Percentiles rank a stretch among this genome's conserved stretches.
These are phyloP conservation scores for Anomalospiza imberbis DNA, from an alignment of 2,797 vertebrate species.

Conservation along the genomic window DNA sequence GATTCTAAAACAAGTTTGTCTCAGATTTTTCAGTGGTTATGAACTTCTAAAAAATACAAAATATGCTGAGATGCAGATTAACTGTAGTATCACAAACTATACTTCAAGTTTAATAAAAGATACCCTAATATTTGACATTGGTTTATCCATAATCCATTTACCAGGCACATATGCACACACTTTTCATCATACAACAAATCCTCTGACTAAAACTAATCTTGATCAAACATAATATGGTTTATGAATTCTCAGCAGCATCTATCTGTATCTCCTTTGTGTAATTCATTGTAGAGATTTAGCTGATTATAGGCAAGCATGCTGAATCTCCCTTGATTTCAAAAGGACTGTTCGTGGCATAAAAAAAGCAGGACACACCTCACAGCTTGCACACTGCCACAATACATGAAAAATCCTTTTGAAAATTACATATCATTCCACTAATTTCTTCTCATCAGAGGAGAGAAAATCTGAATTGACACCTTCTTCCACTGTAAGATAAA, in stretches of 20 bases:
- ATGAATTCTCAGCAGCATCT: background rate
- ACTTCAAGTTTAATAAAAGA: background rate
- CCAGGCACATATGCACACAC: background rate
- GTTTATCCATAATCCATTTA: constrained; percentile 11
- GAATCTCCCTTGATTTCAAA: constrained; percentile 5
- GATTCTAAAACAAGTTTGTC: background rate
- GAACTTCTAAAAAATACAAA: background rate
- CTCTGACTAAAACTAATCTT: background rate
- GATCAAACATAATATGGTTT: background rate
- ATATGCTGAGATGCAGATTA: background rate
- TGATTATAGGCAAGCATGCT: background rate
- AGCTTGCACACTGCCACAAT: background rate
- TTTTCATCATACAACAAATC: background rate
- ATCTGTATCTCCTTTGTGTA: background rate
- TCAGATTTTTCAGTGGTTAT: background rate
- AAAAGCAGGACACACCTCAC: background rate
- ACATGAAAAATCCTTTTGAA: constrained; percentile 15
- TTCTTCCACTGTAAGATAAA: background rate
- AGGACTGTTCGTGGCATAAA: background rate
- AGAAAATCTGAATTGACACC: background rate
- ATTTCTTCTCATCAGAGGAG: constrained; percentile 5
- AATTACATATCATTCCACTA: background rate
- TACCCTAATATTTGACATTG: background rate
- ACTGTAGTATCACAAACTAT: background rate
- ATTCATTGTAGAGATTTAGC: background rate